Evolutionary conservation across 2,888 invertebrate species (phyloP), one percentile per base, ranked within the genome.

Genomic region (Pharmacophagus antenor): DNA sequence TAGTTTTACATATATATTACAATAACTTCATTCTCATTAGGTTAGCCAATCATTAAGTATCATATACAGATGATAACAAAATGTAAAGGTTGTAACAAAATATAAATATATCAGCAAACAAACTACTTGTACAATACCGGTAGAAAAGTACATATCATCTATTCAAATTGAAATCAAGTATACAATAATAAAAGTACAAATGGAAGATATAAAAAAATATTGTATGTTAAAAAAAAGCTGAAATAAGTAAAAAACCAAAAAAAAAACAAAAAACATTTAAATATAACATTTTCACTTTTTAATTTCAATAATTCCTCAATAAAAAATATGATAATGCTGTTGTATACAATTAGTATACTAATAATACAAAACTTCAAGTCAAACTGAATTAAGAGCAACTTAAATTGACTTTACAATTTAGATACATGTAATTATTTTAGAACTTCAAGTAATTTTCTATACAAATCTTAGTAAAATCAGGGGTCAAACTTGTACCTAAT

Each of bases 141-240:
- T 31, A 31, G 31, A 31, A 31, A 31, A 31, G 25, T 25, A 50
- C 12, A 27, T 25, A 6, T 31, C 6, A 18, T 31, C 20, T 27
- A 18, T 31, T 31, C 17, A 42, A 42, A 42, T 42, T 17, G n/a
- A 27, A 10, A 27, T 7, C 27, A 27, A 10, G 5, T 27, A 8
- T 31, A 31, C 15, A 15, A 42, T 17, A 42, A 42, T 42, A 42
- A 42, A 42, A 42, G 1, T 42, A 42, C 17, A 42, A 53, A 41
- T 21, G 4, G 42, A 22, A 53, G 8, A 4, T 42, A 53, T 42
- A 53, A 53, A 42, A 53, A 53, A 53, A 17, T 7, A 17, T 53
- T 12, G 22, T 42, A 12, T 52, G 5, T n/a, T n/a, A 53, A 53
- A 25, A 42, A 41, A 17, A 22, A 41, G 42, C n/a, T 21, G 15